Conservation (phyloP, 1,140 invertebrate genomes). For the Papilio xuthus region DNA sequence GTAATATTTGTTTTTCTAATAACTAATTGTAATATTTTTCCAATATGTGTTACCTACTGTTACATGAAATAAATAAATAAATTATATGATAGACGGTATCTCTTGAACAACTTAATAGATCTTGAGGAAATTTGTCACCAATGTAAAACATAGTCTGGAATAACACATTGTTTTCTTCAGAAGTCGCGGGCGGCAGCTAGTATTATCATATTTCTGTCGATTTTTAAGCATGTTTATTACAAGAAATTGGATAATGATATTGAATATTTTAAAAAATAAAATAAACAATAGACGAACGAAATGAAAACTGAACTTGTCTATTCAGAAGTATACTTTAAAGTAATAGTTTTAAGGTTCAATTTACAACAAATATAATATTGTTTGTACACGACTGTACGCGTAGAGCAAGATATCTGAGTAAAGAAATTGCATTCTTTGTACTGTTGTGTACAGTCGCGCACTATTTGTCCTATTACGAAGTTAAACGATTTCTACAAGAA, state of each 20-base stretch:
- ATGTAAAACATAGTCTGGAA: too few relatives aligned
- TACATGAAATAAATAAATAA: too few relatives aligned
- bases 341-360: neutral
- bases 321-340: neutral
- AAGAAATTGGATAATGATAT: neutral
- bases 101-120: too few relatives aligned
- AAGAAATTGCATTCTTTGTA: conserved; percentile 25
- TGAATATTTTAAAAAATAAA: neutral
- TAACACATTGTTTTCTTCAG: too few relatives aligned
- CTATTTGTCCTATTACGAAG: conserved; percentile 22
- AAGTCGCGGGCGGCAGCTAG: too few relatives aligned
- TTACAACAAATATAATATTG: neutral
- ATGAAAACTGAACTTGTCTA: neutral
- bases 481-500: conserved; percentile 15
- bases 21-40: too few relatives aligned
- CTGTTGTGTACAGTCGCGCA: conserved; percentile 5
- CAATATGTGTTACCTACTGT: too few relatives aligned
- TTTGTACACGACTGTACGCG: neutral
- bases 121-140: too few relatives aligned
- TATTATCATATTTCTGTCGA: too few relatives aligned
- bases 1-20: too few relatives aligned
- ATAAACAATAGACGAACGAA: neutral
- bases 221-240: too few relatives aligned
- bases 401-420: conserved; percentile 6
- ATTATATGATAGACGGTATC: too few relatives aligned